Evolutionary conservation across 2,797 vertebrate genomes (phyloP).

Genomic region (Eurystomus glaucurus): DNA sequence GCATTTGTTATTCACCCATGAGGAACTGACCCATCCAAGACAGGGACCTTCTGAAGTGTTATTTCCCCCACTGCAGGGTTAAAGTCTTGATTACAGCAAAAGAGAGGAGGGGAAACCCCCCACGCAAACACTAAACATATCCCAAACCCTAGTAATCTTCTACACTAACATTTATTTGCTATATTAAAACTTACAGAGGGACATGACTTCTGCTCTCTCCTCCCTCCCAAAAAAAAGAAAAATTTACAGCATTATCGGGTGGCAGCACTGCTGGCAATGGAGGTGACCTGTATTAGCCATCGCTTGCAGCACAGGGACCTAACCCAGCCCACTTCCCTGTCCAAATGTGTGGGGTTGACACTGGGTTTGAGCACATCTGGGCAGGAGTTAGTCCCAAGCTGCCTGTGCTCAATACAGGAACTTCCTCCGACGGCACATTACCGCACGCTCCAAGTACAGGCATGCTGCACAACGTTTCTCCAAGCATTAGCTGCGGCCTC

Average conservation of each 20-base stretch:
- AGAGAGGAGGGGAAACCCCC: accelerated
- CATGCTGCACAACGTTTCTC: conserved; percentile 85
- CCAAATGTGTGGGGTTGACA: not conserved
- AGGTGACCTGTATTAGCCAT: conserved; percentile 14
- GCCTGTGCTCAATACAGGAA: conserved; percentile 83
- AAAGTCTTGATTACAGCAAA: not conserved
- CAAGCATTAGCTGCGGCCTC: conserved; percentile 73
- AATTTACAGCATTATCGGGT: not conserved
- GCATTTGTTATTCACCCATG: not conserved
- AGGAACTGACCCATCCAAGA: not conserved
- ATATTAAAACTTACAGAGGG: not conserved
- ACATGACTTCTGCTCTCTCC: not conserved
- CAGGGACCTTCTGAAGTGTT: accelerated
- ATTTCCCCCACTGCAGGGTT: accelerated
- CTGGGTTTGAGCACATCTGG: conserved; percentile 59
- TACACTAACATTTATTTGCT: not conserved
- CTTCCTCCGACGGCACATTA: conserved; percentile 70
- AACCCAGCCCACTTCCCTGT: conserved; percentile 27
- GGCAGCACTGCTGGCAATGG: conserved; percentile 34
- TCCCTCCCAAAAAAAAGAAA: not conserved
- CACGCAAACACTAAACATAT: not conserved
- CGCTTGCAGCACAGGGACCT: not conserved
- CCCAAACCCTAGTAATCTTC: not conserved
- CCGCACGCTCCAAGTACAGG: conserved; percentile 82
- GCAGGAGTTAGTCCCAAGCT: conserved; percentile 78